Conservation (phyloP, 2,888 invertebrate genomes). For the Rhaphigaster nebulosa region DNA sequence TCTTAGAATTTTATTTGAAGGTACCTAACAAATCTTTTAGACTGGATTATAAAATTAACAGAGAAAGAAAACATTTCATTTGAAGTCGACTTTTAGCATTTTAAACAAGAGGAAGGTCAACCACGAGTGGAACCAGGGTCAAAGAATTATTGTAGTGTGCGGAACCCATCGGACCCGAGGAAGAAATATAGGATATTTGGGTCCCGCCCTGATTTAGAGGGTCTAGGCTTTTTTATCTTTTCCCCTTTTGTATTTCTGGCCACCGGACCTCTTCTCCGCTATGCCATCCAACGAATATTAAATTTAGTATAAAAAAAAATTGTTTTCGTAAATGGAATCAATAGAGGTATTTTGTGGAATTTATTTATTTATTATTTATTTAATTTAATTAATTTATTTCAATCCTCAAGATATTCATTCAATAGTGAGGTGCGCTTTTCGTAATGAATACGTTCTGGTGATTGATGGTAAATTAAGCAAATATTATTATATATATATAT, state of each 20-base stretch:
- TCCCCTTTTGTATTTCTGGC: constrained; percentile 21
- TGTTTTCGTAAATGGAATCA: neutral
- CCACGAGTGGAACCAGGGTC: constrained; percentile 21
- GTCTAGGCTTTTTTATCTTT: neutral
- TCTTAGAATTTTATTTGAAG: neutral
- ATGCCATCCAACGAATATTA: neutral
- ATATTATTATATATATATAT: no score
- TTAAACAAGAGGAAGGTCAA: neutral
- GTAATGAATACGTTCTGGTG: no score
- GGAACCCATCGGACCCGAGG: constrained; percentile 24
- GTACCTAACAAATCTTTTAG: neutral
- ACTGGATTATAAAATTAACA: neutral
- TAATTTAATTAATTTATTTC: no score
- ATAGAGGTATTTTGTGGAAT: neutral
- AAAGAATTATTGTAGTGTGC: constrained; percentile 39
- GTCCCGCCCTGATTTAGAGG: constrained; percentile 36
- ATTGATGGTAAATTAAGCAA: no score
- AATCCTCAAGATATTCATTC: no score
- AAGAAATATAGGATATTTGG: constrained; percentile 46
- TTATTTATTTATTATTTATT: no score
- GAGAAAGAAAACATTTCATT: constrained; percentile 9
- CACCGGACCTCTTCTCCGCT: neutral
- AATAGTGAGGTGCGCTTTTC: no score
- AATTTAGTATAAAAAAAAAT: neutral
- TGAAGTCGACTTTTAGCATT: constrained; percentile 24